Percentiles rank a stretch among this genome's conserved stretches.
Conservation (phyloP, 2,113 vertebrate genomes). For the Salvator merianae region DNA sequence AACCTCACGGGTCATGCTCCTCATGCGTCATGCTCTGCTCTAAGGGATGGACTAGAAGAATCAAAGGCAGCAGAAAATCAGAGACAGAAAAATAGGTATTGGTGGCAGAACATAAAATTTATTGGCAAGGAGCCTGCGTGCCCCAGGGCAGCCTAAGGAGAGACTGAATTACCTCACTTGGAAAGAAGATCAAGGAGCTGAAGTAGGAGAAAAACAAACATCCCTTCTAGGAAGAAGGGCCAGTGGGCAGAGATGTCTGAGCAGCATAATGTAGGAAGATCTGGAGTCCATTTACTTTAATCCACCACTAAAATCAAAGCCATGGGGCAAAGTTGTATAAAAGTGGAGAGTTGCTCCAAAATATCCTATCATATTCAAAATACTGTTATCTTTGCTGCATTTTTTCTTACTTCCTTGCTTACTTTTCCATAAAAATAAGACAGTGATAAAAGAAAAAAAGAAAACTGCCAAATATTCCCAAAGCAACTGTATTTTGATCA, state of each 20-base stretch:
- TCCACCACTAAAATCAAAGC: constrained; percentile 11
- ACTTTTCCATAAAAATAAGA: no score
- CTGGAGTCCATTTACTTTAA: constrained; percentile 2
- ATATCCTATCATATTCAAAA: no score
- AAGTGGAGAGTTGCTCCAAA: background rate
- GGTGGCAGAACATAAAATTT: constrained; percentile 3
- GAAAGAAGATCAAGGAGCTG: constrained; percentile 31
- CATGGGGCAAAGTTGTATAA: background rate
- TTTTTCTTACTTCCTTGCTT: background rate
- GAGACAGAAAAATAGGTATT: background rate
- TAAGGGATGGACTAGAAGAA: background rate
- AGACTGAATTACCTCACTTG: constrained; percentile 36
- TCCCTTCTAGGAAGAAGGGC: constrained; percentile 17
- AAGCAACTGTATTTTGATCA: background rate
- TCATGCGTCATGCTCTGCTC: background rate
- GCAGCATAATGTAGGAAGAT: background rate
- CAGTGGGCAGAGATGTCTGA: background rate
- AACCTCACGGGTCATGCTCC: background rate
- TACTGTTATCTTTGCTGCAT: background rate
- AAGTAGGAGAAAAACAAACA: constrained; percentile 30
- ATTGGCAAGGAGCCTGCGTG: constrained; percentile 24
- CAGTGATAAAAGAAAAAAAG: no score
- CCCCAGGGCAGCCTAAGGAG: constrained; percentile 12
- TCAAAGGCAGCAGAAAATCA: constrained; percentile 20
- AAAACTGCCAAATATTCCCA: no score